phyloP scores from a whole-genome alignment of 2,113 vertebrate species.

The Cyphomyrus discorhynchus region DNA sequence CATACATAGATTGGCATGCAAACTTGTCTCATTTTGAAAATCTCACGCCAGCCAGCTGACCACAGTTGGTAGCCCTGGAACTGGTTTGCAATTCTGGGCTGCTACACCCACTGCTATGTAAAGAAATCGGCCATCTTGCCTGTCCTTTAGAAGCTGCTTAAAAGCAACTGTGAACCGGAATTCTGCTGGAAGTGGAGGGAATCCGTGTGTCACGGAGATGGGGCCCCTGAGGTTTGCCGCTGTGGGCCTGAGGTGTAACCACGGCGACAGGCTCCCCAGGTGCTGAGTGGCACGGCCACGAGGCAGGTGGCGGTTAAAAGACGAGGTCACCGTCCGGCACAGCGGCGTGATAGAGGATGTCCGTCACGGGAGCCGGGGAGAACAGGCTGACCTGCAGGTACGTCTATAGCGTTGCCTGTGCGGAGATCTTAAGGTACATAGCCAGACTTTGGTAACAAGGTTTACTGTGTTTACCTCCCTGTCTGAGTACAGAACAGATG shows the following conservation, averaged over 20 bases:
- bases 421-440: not conserved
- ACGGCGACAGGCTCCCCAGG: not conserved
- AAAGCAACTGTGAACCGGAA: not conserved
- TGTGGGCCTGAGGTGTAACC: not conserved
- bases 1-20: too few species aligned
- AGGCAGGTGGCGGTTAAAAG: not conserved
- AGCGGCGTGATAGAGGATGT: too few species aligned
- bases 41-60: too few species aligned
- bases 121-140: not conserved
- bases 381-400: not conserved
- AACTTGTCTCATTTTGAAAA: too few species aligned
- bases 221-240: not conserved
- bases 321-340: not conserved
- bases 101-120: not conserved
- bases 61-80: too few species aligned
- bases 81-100: not conserved
- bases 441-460: not conserved
- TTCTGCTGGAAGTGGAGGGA: not conserved
- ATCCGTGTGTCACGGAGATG: not conserved
- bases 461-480: constrained; percentile 28
- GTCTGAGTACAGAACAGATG: constrained; percentile 39
- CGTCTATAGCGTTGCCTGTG: not conserved
- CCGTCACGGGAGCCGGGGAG: not conserved
- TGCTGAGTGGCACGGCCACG: too few species aligned
- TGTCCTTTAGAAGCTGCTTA: not conserved